phyloP scores from a whole-genome alignment of 1,140 invertebrate genomes.

The Drosophila ficusphila region DNA sequence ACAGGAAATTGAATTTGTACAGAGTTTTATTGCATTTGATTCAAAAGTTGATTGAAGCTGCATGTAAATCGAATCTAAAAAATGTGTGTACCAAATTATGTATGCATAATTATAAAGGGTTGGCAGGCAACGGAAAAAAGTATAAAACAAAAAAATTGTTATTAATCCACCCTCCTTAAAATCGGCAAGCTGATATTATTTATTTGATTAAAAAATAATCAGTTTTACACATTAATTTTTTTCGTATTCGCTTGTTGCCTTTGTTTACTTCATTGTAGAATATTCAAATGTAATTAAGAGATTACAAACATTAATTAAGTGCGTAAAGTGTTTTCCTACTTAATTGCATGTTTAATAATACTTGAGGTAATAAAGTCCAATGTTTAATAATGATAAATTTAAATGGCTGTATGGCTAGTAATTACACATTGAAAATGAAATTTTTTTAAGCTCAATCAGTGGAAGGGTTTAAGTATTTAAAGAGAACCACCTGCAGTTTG shows the following conservation, averaged over 20 bases:
- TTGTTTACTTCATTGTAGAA: neutral
- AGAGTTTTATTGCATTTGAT: slow-evolving; percentile 30
- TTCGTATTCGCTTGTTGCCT: neutral
- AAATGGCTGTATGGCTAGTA: neutral
- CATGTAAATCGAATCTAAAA: neutral
- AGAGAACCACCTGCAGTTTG: neutral
- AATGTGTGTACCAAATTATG: neutral
- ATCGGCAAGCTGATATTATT: neutral
- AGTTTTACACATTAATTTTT: neutral
- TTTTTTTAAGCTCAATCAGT: neutral
- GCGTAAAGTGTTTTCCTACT: neutral
- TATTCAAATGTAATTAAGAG: slow-evolving; percentile 2
- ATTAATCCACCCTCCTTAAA: neutral
- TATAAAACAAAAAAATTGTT: neutral
- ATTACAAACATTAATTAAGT: neutral
- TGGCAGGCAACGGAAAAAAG: neutral
- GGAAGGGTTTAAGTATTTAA: neutral
- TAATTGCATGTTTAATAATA: neutral
- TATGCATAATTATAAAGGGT: neutral
- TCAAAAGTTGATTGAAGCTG: slow-evolving; percentile 13
- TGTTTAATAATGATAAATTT: neutral
- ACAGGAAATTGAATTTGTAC: slow-evolving; percentile 40
- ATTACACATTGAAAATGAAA: neutral
- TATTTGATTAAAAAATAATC: neutral
- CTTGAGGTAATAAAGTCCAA: neutral